phyloP scores from a whole-genome alignment of 2,888 invertebrate genomes.

The Doris montereyensis region DNA sequence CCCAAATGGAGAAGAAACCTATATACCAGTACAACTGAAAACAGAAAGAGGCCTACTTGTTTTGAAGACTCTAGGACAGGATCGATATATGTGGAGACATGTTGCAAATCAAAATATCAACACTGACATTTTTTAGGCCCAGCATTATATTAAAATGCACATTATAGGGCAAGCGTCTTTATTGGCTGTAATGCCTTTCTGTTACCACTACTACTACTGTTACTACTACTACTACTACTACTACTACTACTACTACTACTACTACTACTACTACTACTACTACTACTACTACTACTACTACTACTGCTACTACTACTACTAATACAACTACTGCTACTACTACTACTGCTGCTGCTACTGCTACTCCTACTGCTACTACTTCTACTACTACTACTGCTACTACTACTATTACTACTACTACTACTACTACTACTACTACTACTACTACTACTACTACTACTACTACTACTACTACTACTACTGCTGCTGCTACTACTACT shows the following conservation, averaged over 20 bases:
- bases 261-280: constrained; percentile 42
- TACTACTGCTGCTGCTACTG: background rate
- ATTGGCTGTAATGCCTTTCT: no score
- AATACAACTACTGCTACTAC: constrained; percentile 4
- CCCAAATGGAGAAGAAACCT: no score
- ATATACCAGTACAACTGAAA: no score
- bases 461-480: constrained; percentile 23
- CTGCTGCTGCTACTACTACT: background rate
- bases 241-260: constrained; percentile 41
- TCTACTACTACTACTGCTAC: background rate
- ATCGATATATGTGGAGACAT: no score
- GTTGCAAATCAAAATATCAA: no score
- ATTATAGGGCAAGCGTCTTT: no score
- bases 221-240: constrained; percentile 1
- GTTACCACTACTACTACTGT: no score
- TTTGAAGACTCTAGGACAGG: no score
- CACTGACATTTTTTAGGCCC: no score
- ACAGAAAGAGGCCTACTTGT: no score
- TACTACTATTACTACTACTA: constrained; percentile 15
- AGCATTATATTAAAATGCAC: no score
- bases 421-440: constrained; percentile 10
- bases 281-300: constrained; percentile 41
- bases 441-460: background rate
- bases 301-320: constrained; percentile 21
- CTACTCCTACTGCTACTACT: no score